phyloP scores from a whole-genome alignment of 1,140 invertebrate species.

The Papilio xuthus region DNA sequence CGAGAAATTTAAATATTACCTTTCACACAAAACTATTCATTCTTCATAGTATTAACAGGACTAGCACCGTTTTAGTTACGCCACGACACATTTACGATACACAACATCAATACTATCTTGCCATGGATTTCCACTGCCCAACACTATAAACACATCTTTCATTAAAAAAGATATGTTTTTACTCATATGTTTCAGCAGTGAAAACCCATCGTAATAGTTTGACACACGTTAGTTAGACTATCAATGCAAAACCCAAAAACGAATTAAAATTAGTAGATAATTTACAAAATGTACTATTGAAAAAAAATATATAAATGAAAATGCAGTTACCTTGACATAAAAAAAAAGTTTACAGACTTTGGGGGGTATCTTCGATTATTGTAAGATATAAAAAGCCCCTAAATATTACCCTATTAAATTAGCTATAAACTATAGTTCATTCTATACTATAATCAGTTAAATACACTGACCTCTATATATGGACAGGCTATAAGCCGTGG shows the following conservation, averaged over 20 bases:
- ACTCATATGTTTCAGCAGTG: neutral
- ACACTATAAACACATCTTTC: neutral
- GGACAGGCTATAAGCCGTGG: too few species aligned
- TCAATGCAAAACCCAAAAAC: slow-evolving; percentile 37
- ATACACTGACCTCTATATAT: slow-evolving; percentile 42
- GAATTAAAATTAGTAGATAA: neutral
- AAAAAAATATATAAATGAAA: neutral
- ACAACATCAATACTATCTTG: neutral
- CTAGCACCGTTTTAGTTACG: slow-evolving; percentile 23
- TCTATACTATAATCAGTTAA: slow-evolving; percentile 74
- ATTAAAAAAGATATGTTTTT: neutral
- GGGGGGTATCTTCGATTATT: slow-evolving; percentile 49
- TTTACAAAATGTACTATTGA: slow-evolving; percentile 24
- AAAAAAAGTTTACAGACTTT: slow-evolving; percentile 46
- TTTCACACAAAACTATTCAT: slow-evolving; percentile 13
- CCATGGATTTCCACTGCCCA: neutral
- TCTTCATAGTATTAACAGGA: slow-evolving; percentile 12
- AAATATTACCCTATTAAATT: slow-evolving; percentile 74
- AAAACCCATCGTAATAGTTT: neutral
- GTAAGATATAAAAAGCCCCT: slow-evolving; percentile 70
- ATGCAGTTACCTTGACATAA: slow-evolving; percentile 35
- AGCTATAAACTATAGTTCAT: slow-evolving; percentile 73
- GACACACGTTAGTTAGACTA: neutral
- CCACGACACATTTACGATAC: slow-evolving; percentile 11
- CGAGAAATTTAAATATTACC: neutral